Evolutionary conservation across 2,113 vertebrate species (phyloP).

Genomic region (Shinisaurus crocodilurus): DNA sequence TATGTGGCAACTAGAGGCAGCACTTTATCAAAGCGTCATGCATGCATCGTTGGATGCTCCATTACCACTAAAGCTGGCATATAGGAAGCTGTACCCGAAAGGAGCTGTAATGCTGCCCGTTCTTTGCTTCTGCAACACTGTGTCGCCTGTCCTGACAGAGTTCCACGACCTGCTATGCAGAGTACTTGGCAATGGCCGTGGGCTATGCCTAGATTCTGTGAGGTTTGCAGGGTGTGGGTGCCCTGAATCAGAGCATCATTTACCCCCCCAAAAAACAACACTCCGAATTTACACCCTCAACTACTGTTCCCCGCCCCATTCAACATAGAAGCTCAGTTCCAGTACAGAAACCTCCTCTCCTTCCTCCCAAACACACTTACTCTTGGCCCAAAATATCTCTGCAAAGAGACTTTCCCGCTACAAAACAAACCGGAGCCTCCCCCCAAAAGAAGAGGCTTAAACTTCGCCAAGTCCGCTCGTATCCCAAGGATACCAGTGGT

Average conservation of each 20-base stretch:
- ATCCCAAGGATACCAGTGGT: not conserved
- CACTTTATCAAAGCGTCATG: not conserved
- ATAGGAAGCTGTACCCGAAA: not conserved
- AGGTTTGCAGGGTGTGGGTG: not conserved
- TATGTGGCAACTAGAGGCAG: not conserved
- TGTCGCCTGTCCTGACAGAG: not conserved
- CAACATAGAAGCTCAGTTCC: not conserved
- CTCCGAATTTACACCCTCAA: too few species aligned
- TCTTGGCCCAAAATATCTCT: not conserved
- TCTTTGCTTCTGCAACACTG: too few species aligned
- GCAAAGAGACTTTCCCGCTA: not conserved
- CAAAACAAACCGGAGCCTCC: not conserved
- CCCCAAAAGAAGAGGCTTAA: not conserved
- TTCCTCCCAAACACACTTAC: not conserved
- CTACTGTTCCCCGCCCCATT: too few species aligned
- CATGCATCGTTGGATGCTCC: too few species aligned
- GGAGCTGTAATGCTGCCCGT: too few species aligned
- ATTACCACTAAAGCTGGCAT: not conserved
- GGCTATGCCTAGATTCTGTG: too few species aligned
- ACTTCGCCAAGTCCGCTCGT: not conserved
- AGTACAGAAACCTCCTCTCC: too few species aligned
- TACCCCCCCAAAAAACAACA: not conserved
- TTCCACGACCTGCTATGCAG: not conserved
- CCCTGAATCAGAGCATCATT: not conserved
- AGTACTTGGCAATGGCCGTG: too few species aligned